Evolutionary conservation across 2,797 vertebrate species (phyloP).

Genomic region (Podarcis siculus): DNA sequence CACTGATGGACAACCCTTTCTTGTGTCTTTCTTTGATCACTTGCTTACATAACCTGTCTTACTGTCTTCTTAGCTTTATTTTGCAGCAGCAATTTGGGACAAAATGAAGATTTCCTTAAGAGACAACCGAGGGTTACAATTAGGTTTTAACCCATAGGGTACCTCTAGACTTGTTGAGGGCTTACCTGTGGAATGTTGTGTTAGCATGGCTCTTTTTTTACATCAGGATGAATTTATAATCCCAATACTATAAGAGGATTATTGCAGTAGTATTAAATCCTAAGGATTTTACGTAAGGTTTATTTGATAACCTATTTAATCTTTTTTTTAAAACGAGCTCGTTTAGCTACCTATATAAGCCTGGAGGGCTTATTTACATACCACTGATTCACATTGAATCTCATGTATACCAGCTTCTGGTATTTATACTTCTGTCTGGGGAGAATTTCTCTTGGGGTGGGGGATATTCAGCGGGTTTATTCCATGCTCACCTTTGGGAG

Average conservation of each 20-base stretch:
- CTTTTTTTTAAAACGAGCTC: conserved; percentile 43
- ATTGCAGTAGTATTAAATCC: conserved; percentile 74
- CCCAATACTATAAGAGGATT: conserved; percentile 53
- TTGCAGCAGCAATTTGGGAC: conserved; percentile 45
- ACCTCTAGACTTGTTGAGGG: conserved; percentile 5
- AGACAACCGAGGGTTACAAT: conserved; percentile 35
- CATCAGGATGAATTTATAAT: conserved; percentile 33
- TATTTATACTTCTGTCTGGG: conserved; percentile 66
- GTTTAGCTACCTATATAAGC: conserved; percentile 53
- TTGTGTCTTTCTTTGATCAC: conserved; percentile 6
- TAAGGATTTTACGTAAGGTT: conserved; percentile 82
- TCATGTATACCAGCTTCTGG: conserved; percentile 79
- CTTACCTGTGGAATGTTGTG: conserved; percentile 32
- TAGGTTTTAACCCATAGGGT: conserved; percentile 28
- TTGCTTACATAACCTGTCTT: neutral
- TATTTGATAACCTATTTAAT: conserved; percentile 73
- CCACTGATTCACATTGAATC: conserved; percentile 92
- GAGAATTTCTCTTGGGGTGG: conserved; percentile 67
- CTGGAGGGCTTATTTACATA: conserved; percentile 76
- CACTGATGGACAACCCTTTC: conserved; percentile 42
- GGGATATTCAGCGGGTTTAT: neutral
- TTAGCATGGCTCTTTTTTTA: conserved; percentile 58
- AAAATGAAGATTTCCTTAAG: conserved; percentile 32
- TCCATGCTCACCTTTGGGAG: conserved; percentile 39
- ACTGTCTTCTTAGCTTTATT: conserved; percentile 39